A percentile compares a stretch with the other conserved stretches of the same genome.
phyloP scores from a whole-genome alignment of 2,113 vertebrate species.

The Vulpes ferrilata region DNA sequence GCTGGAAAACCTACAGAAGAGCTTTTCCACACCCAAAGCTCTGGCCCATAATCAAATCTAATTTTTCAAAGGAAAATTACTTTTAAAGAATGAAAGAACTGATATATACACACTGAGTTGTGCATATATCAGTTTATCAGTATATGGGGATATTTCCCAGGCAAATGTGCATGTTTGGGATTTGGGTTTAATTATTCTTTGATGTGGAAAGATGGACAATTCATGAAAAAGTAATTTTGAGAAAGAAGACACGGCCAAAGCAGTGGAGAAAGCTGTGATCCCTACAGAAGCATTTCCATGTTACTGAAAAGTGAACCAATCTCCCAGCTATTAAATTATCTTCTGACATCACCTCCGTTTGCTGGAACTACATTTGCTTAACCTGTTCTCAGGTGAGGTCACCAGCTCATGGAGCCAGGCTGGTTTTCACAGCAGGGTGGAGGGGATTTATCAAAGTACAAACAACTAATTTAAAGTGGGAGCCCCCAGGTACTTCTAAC shows the following conservation, averaged over 20 bases:
- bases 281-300: fast-evolving
- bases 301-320: not conserved
- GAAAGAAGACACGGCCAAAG: too few relatives aligned
- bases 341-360: not conserved
- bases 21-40: not conserved
- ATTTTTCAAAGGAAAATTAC: not conserved
- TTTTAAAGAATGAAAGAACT: not conserved
- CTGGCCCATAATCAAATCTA: not conserved
- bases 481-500: fast-evolving
- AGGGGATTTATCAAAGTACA: not conserved
- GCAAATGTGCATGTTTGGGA: not conserved
- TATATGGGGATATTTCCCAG: not conserved
- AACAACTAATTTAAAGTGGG: too few relatives aligned
- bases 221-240: not conserved
- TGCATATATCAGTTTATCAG: too few relatives aligned
- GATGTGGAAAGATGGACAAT: not conserved
- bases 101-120: fast-evolving
- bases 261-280: fast-evolving
- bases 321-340: fast-evolving
- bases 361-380: not conserved
- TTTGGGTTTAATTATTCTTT: not conserved
- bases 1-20: not conserved
- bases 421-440: not conserved
- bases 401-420: fast-evolving
- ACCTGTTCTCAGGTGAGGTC: not conserved